Conservation (phyloP, 2,797 vertebrate genomes). For the Sebastes nivosus region DNA sequence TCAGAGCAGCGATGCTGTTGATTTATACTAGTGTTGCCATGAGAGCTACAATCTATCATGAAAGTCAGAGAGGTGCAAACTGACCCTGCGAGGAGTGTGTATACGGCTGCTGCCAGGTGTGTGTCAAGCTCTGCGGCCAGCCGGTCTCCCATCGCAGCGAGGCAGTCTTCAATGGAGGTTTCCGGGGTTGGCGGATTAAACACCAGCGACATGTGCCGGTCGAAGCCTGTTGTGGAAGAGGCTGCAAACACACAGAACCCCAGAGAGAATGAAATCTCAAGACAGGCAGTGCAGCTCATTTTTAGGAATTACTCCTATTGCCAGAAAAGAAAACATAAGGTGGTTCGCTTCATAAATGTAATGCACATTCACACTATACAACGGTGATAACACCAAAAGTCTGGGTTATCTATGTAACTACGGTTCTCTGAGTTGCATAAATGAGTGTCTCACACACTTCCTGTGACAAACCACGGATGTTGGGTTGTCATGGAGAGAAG, state of each 20-base stretch:
- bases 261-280: neutral
- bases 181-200: conserved; percentile 91
- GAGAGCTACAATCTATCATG: neutral
- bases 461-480: neutral
- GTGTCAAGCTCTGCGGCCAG: conserved; percentile 83
- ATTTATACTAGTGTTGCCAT: neutral
- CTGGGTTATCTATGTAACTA: neutral
- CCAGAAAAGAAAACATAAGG: neutral
- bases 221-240: conserved; percentile 87
- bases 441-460: neutral
- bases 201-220: conserved; percentile 89
- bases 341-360: neutral
- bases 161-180: conserved; percentile 90
- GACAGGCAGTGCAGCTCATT: neutral
- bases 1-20: neutral
- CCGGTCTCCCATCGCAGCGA: conserved; percentile 87
- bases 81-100: conserved; percentile 88
- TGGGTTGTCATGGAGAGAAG: neutral
- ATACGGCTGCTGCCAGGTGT: conserved; percentile 82
- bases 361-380: neutral
- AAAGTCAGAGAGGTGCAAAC: conserved; percentile 52
- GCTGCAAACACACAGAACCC: conserved; percentile 72
- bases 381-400: neutral
- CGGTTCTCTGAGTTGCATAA: neutral
- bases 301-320: neutral